Conservation (phyloP, 2,888 invertebrate species). For the Argyresthia goedartella region DNA sequence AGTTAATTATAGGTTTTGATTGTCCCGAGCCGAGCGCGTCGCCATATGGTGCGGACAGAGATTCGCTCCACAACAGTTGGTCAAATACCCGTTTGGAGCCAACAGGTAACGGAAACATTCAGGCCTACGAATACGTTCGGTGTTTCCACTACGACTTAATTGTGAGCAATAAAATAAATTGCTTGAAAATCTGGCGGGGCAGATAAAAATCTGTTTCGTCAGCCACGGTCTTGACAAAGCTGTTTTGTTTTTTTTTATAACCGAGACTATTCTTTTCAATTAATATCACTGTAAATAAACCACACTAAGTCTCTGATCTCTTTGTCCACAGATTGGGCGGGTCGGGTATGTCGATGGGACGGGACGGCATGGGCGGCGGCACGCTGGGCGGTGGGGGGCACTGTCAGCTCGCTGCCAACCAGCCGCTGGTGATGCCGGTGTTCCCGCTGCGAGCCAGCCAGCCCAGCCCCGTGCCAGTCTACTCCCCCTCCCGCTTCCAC, state of each 20-base stretch:
- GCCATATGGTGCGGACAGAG: slow-evolving; percentile 55
- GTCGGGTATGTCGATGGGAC: slow-evolving; percentile 64
- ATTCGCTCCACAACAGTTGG: slow-evolving; percentile 38
- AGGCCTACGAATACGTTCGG: slow-evolving; percentile 1
- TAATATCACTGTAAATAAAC: too few species aligned
- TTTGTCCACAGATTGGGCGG: slow-evolving; percentile 60
- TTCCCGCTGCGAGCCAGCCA: slow-evolving; percentile 88
- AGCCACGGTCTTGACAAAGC: too few species aligned
- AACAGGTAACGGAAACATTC: slow-evolving; percentile 6
- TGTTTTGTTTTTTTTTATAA: too few species aligned
- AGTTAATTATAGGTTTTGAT: slow-evolving; percentile 64
- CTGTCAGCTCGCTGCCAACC: slow-evolving; percentile 77
- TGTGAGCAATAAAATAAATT: not conserved
- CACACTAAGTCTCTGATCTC: too few species aligned
- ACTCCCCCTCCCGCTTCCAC: slow-evolving; percentile 93
- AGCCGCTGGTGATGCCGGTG: slow-evolving; percentile 89
- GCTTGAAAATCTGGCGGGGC: too few species aligned
- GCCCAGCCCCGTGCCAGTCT: slow-evolving; percentile 80
- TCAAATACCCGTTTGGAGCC: slow-evolving; percentile 5
- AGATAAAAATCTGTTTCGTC: too few species aligned
- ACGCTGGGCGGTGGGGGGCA: slow-evolving; percentile 75
- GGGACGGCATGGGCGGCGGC: slow-evolving; percentile 68
- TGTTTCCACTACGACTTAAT: not conserved
- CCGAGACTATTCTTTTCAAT: too few species aligned
- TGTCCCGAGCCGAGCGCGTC: slow-evolving; percentile 36